Percentiles rank a stretch among this genome's conserved stretches.
Evolutionary conservation across 1,140 invertebrate species (phyloP).

Genomic region (Ridgeia piscesae): DNA sequence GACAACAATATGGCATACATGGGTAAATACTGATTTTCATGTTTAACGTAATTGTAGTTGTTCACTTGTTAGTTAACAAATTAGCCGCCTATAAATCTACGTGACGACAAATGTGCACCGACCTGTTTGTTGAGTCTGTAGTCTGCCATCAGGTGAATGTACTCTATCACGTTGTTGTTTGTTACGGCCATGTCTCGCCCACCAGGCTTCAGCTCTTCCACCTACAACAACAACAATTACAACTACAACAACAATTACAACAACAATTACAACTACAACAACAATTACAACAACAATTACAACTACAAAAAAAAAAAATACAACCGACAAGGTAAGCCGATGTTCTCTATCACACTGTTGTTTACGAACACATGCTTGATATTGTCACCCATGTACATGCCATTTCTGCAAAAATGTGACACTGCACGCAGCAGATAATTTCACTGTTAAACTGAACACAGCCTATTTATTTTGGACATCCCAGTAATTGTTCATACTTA

Average conservation of each 20-base stretch:
- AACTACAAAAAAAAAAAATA: conserved; percentile 6
- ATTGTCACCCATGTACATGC: conserved; percentile 73
- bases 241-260: conserved; percentile 40
- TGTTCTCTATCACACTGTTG: conserved; percentile 88
- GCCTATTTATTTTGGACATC: no score
- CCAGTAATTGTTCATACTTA: neutral
- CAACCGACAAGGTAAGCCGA: no score
- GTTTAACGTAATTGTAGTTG: neutral
- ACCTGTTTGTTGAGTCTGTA: conserved; percentile 90
- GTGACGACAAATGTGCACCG: conserved; percentile 15
- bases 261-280: neutral
- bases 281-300: neutral
- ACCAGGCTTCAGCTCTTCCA: conserved; percentile 86
- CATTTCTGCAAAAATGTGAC: no score
- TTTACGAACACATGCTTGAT: conserved; percentile 89
- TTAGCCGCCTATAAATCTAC: no score
- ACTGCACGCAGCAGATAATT: neutral
- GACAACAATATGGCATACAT: neutral
- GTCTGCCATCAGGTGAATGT: conserved; percentile 94
- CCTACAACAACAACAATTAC: conserved; percentile 52
- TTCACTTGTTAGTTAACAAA: neutral
- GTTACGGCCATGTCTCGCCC: conserved; percentile 89
- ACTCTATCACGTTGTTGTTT: conserved; percentile 89
- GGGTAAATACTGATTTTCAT: neutral
- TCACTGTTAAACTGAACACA: no score